Conservation (phyloP, 2,888 invertebrate genomes). For the Candidula unifasciata region DNA sequence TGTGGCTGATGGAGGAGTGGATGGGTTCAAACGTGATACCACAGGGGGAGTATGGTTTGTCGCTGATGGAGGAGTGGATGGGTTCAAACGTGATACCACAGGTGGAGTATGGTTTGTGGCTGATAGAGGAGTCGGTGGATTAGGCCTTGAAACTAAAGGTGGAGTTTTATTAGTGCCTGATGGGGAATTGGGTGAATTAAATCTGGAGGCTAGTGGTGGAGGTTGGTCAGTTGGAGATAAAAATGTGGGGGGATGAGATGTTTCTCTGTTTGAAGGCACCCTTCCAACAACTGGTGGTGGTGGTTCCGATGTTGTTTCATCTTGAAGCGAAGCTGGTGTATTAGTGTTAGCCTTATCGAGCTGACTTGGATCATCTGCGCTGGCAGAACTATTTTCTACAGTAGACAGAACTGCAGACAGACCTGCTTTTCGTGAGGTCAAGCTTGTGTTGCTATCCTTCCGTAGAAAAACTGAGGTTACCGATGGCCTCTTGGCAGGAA, state of each 20-base stretch:
- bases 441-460: not conserved
- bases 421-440: not conserved
- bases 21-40: not conserved
- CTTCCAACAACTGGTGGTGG: not conserved
- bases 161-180: not conserved
- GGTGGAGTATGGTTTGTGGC: not conserved
- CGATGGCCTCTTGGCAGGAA: conserved; percentile 1
- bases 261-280: not conserved
- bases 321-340: not conserved
- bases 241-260: not conserved
- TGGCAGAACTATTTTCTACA: not conserved
- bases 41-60: not conserved
- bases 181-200: not conserved
- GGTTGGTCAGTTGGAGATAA: not conserved
- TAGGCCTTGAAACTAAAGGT: not conserved
- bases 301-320: not conserved
- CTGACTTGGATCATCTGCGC: not conserved
- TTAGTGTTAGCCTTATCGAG: not conserved
- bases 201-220: not conserved
- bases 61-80: not conserved
- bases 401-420: not conserved
- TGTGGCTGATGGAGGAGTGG: not conserved
- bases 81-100: not conserved
- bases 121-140: not conserved
- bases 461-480: not conserved